Evolutionary conservation across 2,888 invertebrate species (phyloP), one percentile per base, ranked within the genome.

Genomic region (Serrognathus titanus): DNA sequence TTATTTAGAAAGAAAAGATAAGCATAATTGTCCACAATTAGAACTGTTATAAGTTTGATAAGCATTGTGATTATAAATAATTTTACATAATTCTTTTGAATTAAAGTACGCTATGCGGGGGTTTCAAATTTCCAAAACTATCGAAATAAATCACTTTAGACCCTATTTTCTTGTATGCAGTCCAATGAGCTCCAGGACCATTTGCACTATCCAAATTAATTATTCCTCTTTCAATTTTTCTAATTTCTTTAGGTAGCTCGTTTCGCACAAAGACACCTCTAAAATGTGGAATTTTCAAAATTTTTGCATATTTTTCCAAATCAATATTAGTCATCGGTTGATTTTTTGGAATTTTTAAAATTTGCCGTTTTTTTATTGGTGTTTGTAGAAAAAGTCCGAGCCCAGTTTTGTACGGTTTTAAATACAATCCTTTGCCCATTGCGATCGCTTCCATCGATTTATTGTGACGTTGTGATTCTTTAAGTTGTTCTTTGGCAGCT

Each of bases 101-200:
- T n/a, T n/a, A n/a, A n/a, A n/a, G n/a, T n/a, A n/a, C n/a, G n/a
- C n/a, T n/a, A n/a, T n/a, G n/a, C n/a, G n/a, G n/a, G n/a, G n/a
- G n/a, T n/a, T n/a, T n/a, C n/a, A n/a, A n/a, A n/a, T n/a, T n/a
- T n/a, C n/a, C n/a, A n/a, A n/a, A n/a, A n/a, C n/a, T n/a, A n/a
- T n/a, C n/a, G n/a, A n/a, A n/a, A n/a, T n/a, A n/a, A n/a, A n/a
- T n/a, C n/a, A n/a, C n/a, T n/a, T n/a, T n/a, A n/a, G n/a, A n/a
- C n/a, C n/a, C 61, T 3, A 63, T 57, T 64, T 75, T 75, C 36
- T 58, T 66, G 61, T 72, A 75, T n/a, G n/a, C n/a, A n/a, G 72
- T 67, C 74, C 75, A 72, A 66, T 77, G 73, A 12, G 72, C 70
- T 8, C 75, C 75, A 12, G 20, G 20, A 20, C 20, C 20, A 20